Base-by-base conservation (phyloP, 92 coral and sea anemone genomes). In the Parazoanthus atlanticus region DNA sequence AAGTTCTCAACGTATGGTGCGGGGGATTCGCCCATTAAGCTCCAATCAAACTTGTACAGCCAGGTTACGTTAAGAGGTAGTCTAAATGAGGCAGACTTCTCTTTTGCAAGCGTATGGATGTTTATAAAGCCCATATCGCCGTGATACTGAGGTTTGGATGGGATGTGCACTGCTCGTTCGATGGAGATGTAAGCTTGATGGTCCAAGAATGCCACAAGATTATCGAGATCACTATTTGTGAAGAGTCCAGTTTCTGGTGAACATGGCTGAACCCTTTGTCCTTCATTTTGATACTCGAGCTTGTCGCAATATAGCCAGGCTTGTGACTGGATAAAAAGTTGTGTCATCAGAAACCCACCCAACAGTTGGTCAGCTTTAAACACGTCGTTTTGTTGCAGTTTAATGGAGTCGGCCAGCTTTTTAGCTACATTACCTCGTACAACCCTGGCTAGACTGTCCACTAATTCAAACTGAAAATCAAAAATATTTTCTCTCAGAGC, bases 401-500 rank as follows among this genome's bases (percentile, higher is more conserved):
- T 74, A 74, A 89, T 92, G 58, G 86, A 46, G 36, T 74, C 78
- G 8, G 94, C 92, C 67, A 92, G 83, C 76, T 79, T 92, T 43
- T 86, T 86, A 31, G 94, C 94, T 8, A 89, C 74, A 47, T 92
- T 49, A 25, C 94, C 91, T 58, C 94, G 90, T 29, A 91, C 85
- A 19, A 91, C 88, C 41, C 88, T 75, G 56, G 91, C 91, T 38
- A 91, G 88, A 31, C 78, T 76, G 75, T 91, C 93, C 40, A 91
- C 91, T 17, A 91, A 85, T n/a, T 92, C 88, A 86, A 92, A 92
- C 71, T 90, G 94, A 81, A 92, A 92, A 76, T 92, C 94, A 81
- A 92, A 92, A 38, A 92, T 89, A 58, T 89, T 79, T 81, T 92
- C 94, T 82, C 94, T 76, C 30, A 92, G 78, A 58, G 92, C 80